phyloP scores from a whole-genome alignment of 2,888 invertebrate genomes.

The Ophion ventricosus region DNA sequence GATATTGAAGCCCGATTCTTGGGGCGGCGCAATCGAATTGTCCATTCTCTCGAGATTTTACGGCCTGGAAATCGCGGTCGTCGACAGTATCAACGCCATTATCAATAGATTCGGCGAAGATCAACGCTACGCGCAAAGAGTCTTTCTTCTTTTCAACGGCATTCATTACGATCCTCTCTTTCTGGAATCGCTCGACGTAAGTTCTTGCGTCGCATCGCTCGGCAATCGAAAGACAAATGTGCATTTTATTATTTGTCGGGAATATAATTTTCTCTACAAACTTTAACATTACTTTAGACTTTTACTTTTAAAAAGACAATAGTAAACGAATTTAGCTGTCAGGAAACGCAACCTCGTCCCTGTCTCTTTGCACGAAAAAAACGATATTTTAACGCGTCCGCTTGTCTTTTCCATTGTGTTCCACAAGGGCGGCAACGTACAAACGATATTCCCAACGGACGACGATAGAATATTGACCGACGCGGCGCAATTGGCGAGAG shows the following conservation, averaged over 20 bases:
- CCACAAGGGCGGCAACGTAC: constrained; percentile 88
- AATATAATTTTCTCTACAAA: too few relatives aligned
- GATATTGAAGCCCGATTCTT: constrained; percentile 94
- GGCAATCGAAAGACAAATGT: background rate
- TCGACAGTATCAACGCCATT: constrained; percentile 95
- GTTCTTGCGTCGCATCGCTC: constrained; percentile 74
- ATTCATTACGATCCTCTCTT: constrained; percentile 98
- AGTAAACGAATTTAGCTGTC: too few relatives aligned
- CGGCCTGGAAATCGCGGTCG: constrained; percentile 96
- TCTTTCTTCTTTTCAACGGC: constrained; percentile 96
- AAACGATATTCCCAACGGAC: constrained; percentile 92
- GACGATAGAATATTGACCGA: constrained; percentile 90
- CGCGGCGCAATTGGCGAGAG: constrained; percentile 93
- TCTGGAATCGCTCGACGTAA: constrained; percentile 91
- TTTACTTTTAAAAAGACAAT: too few relatives aligned
- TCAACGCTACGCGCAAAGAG: constrained; percentile 91
- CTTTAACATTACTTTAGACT: too few relatives aligned
- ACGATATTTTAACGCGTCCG: too few relatives aligned
- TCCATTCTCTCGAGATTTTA: constrained; percentile 94
- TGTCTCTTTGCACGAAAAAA: too few relatives aligned
- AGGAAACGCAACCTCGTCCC: too few relatives aligned
- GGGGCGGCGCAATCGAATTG: constrained; percentile 98
- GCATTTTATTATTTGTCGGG: too few relatives aligned
- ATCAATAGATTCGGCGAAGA: constrained; percentile 98
- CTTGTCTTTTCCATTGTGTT: constrained; percentile 13